phyloP scores from a whole-genome alignment of 23 tunicate species.

The Phallusia fumigata region DNA sequence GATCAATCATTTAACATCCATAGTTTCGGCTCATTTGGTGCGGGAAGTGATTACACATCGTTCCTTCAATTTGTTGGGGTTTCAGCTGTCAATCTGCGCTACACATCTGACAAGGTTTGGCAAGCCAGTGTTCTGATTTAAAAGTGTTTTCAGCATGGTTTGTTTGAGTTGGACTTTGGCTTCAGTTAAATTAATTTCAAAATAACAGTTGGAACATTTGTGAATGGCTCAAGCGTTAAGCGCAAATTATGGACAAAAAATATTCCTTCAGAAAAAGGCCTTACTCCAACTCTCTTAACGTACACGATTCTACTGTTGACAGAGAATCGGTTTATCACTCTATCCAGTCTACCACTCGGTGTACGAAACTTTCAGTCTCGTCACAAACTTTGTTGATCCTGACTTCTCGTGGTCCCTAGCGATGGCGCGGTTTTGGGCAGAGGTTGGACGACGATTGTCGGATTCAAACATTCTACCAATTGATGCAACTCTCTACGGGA shows the following conservation, averaged over 20 bases:
- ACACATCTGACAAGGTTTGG: background rate
- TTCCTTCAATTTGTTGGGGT: constrained; percentile 60
- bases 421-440: constrained; percentile 31
- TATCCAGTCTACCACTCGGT: constrained; percentile 59
- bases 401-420: constrained; percentile 34
- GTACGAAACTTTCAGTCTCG: constrained; percentile 59
- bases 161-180: no score
- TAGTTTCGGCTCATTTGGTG: constrained; percentile 44
- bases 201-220: no score
- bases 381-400: constrained; percentile 54
- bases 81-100: constrained; percentile 22
- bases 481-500: constrained; percentile 28
- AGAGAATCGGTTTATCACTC: background rate
- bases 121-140: background rate
- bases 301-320: no score
- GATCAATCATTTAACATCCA: background rate
- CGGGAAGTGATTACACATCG: constrained; percentile 73
- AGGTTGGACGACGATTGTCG: constrained; percentile 31
- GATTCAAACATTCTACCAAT: constrained; percentile 35
- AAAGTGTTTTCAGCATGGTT: background rate
- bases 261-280: no score
- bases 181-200: no score
- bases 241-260: no score
- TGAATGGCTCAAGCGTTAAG: no score
- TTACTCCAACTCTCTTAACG: no score